Evolutionary conservation across 2,113 vertebrate species (phyloP), one percentile per base, ranked within the genome.

Genomic region (Chlamydotis undulata): DNA sequence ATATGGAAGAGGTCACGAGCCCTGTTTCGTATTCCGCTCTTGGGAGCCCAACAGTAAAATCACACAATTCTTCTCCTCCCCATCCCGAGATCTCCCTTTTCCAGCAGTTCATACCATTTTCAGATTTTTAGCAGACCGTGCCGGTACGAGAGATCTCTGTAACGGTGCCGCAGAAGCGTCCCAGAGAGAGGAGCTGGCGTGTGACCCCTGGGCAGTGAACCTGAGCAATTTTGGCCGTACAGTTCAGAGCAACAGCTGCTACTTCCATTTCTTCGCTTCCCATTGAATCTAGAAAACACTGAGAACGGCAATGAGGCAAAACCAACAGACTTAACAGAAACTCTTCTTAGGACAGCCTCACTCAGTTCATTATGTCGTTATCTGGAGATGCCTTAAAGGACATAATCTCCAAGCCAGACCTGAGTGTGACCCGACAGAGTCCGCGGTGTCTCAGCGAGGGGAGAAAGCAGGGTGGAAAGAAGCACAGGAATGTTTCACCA

Each of bases 121-220:
- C n/a, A 37, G 53, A 5, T 35, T 15, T 50, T 5, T 4, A 37
- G n/a, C 39, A 60, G 57, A n/a, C 39, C 0, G 0, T 16, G 24
- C 9, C 9, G 53, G 11, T 55, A 19, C 10, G 24, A 69, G 55
- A 26, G 41, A 19, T n/a, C 24, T 80, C 71, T 28, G 12, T 15
- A 18, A 23, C 0, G 12, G 25, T 28, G 21, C 7, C 33, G 24
- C 47, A 26, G 56, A 22, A 43, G 56, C 7, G 2, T 53, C 61
- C 31, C 41, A 12, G 35, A 12, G 26, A 2, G 41, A 39, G 64
- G 35, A 69, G 45, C 28, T 80, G 76, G 7, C 53, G 37, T 19
- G n/a, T 19, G 65, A 43, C 17, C 61, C 12, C 10, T 0, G 0
- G 33, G 13, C 3, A 0, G 19, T 18, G 26, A 21, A 16, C 50